Evolutionary conservation across 2,888 invertebrate genomes (phyloP), one percentile per base, ranked within the genome.

Genomic region (Dexiosoma caninum): DNA sequence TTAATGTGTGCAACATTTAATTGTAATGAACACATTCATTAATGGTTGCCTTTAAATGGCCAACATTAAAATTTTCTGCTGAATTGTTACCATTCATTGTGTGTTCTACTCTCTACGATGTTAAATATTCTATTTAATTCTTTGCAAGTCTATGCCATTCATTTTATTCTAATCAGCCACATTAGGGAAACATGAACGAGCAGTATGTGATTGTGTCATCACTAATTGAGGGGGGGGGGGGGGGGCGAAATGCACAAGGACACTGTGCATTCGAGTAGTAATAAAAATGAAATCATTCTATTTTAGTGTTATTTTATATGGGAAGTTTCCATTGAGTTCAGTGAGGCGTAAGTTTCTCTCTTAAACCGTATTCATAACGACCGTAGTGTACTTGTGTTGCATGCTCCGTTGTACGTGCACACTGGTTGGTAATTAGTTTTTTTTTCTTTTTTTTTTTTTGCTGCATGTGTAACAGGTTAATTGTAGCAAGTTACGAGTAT

Each of bases 11-110:
- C 75, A 75, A 78, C 66, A 75, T 82, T 78, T 78, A 82, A 78
- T 81, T 74, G 72, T 77, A 82, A 82, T 82, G 75, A 82, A 82
- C 66, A 66, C 70, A 78, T 78, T 82, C 64, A 82, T 78, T 81
- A 78, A 70, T 78, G 78, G 75, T 66, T 78, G 75, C 59, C 70
- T 67, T 67, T 78, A 75, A 82, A 81, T 81, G 72, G 32, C 77
- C 81, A 70, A 70, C 77, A 81, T 81, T 81, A 77, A 77, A 72
- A 76, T 53, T 67, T 60, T 64, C 53, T 53, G 51, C 51, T 71
- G 8, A 71, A 78, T 78, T 64, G 70, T 71, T 64, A 32, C 23
- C 30, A 76, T 70, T 72, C 72, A 64, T 72, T 72, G 30, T 16
- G 9, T 35, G 14, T 19, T 37, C 21, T 9, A 16, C 44, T 32